Percentiles rank a stretch among this genome's conserved stretches.
Evolutionary conservation across 2,797 vertebrate genomes (phyloP).

Genomic region (Nasua narica): DNA sequence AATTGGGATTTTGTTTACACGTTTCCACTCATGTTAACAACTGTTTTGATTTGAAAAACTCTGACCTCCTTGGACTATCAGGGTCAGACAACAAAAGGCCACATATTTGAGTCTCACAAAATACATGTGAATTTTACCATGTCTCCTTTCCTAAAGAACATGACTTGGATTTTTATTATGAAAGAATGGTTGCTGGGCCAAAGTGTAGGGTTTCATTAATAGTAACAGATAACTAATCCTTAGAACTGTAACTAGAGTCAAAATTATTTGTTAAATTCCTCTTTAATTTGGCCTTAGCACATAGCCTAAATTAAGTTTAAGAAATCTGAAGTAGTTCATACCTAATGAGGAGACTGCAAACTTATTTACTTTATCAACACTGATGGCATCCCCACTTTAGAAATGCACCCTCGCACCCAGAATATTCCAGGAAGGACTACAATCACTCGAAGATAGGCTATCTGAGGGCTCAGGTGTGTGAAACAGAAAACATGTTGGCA

Average conservation of each 20-base stretch:
- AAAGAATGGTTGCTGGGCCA: not conserved
- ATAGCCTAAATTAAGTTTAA: not conserved
- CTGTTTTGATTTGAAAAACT: constrained; percentile 30
- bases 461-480: not conserved
- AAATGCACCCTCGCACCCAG: not conserved
- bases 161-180: not conserved
- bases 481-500: not conserved
- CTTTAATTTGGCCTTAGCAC: not conserved
- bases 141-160: constrained; percentile 7
- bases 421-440: not conserved
- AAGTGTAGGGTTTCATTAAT: not conserved
- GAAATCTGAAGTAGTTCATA: not conserved
- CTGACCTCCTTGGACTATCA: not conserved
- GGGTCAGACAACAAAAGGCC: not conserved
- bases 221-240: not conserved
- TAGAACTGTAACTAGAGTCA: not conserved
- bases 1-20: constrained; percentile 55
- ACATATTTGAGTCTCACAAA: not conserved
- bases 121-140: not conserved
- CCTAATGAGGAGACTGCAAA: not conserved
- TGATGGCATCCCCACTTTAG: not conserved
- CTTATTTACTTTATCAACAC: not conserved
- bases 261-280: constrained; percentile 21
- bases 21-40: constrained; percentile 25
- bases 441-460: not conserved